A percentile compares a stretch with the other conserved stretches of the same genome.
phyloP scores from a whole-genome alignment of 2,113 vertebrate species.

The Sinocyclocheilus anophthalmus region DNA sequence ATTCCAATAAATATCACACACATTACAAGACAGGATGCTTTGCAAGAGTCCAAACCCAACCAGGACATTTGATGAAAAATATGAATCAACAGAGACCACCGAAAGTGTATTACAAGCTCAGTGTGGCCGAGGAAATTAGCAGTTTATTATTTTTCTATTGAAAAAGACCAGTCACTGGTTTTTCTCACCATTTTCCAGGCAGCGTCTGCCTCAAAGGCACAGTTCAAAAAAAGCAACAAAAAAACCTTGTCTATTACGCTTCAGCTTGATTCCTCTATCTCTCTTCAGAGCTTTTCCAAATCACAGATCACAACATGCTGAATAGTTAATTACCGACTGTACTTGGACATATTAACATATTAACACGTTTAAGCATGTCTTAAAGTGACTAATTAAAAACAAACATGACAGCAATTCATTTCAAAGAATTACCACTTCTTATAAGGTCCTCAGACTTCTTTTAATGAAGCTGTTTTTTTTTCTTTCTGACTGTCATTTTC shows the following conservation, averaged over 20 bases:
- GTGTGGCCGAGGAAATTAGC: background rate
- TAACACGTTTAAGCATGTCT: conserved; percentile 56
- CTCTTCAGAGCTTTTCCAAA: background rate
- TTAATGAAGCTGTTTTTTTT: conserved; percentile 51
- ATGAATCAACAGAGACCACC: background rate
- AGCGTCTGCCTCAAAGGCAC: conserved; percentile 7
- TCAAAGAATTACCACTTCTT: conserved; percentile 54
- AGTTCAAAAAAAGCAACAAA: background rate
- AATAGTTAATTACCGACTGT: conserved; percentile 59
- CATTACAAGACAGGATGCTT: background rate
- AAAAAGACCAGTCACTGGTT: background rate
- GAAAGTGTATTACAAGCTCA: background rate
- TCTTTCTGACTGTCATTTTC: conserved; percentile 42
- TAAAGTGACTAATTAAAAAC: conserved; percentile 67
- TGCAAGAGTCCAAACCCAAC: background rate
- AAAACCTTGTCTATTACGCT: background rate
- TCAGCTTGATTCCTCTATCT: background rate
- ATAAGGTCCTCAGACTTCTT: conserved; percentile 41
- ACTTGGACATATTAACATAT: conserved; percentile 42
- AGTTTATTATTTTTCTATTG: background rate
- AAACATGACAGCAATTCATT: conserved; percentile 49
- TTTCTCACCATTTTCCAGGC: conserved; percentile 12
- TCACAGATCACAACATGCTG: conserved; percentile 17
- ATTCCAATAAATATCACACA: background rate
- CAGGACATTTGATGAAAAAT: conserved; percentile 12